Evolutionary conservation across 2,888 invertebrate genomes (phyloP).

Genomic region (Muscina levida): DNA sequence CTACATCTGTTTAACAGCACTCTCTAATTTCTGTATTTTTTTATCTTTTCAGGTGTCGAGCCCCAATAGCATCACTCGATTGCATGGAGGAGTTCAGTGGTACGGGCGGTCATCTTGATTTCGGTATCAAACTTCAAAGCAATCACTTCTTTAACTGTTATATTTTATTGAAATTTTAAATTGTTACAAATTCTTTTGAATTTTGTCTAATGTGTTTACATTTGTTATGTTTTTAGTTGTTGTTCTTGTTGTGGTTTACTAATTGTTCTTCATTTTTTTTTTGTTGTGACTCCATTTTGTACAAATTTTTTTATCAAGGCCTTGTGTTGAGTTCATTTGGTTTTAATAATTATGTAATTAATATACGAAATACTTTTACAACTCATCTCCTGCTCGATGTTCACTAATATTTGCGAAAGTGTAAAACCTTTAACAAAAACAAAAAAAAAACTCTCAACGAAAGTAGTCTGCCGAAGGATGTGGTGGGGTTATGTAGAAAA

Average conservation of each 20-base stretch:
- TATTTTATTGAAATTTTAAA: slow-evolving; percentile 63
- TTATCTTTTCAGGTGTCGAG: slow-evolving; percentile 86
- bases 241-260: slow-evolving; percentile 44
- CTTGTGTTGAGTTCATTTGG: neutral
- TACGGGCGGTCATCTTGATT: slow-evolving; percentile 81
- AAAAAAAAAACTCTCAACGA: too few relatives aligned
- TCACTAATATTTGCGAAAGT: too few relatives aligned
- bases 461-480: too few relatives aligned
- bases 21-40: neutral
- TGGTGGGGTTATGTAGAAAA: too few relatives aligned
- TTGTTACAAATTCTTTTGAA: slow-evolving; percentile 25
- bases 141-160: slow-evolving; percentile 70
- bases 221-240: slow-evolving; percentile 50
- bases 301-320: neutral
- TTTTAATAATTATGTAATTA: neutral
- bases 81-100: slow-evolving; percentile 96
- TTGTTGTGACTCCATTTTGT: slow-evolving; percentile 46
- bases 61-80: slow-evolving; percentile 94
- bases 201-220: slow-evolving; percentile 40
- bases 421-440: too few relatives aligned
- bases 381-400: neutral
- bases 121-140: slow-evolving; percentile 79
- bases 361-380: neutral
- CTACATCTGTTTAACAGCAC: neutral
- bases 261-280: slow-evolving; percentile 11